Evolutionary conservation across 2,888 invertebrate species (phyloP), one percentile per base, ranked within the genome.

Genomic region (Nomada fabriciana): DNA sequence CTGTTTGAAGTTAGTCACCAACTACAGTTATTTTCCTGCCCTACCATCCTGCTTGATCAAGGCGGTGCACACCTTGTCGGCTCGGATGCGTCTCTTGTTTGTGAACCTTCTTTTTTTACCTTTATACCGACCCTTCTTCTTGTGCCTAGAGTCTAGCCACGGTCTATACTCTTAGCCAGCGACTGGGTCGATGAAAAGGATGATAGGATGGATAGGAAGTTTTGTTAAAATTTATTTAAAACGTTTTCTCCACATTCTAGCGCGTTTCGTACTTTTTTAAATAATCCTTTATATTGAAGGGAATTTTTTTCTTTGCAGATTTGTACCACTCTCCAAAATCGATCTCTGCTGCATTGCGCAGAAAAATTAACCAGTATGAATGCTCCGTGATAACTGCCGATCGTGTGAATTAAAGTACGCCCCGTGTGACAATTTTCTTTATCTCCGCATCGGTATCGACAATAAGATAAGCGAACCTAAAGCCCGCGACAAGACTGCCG

Each of bases 1-100:
- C 80, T 82, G 86, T 82, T 84, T 76, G 83, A 84, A 83, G 86
- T 84, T 86, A 84, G 85, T 88, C 88, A 84, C 86, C 82, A 86
- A 89, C 87, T 85, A 89, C 89, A 89, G 89, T 89, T 89, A 89
- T 86, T 84, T 89, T 88, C 86, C 88, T 87, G 87, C 69, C 80
- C 60, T 68, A 79, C 76, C 82, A 75, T 84, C 71, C 86, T 71
- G 83, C 77, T 70, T 69, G 87, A 83, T 88, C 88, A 70, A 85
- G 84, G 77, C 82, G 75, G 83, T 73, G 80, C 82, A 67, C 74
- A 76, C 74, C 84, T 77, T 72, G 80, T 76, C 70, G 61, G 67
- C 80, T 70, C 55, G 80, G 76, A 84, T 76, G 60, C 63, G 82
- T 67, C 78, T 74, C 71, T 76, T 36, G 69, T 71, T 57, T 55